Evolutionary conservation across 1,140 invertebrate genomes (phyloP).

Genomic region (Parapsyche elsis): DNA sequence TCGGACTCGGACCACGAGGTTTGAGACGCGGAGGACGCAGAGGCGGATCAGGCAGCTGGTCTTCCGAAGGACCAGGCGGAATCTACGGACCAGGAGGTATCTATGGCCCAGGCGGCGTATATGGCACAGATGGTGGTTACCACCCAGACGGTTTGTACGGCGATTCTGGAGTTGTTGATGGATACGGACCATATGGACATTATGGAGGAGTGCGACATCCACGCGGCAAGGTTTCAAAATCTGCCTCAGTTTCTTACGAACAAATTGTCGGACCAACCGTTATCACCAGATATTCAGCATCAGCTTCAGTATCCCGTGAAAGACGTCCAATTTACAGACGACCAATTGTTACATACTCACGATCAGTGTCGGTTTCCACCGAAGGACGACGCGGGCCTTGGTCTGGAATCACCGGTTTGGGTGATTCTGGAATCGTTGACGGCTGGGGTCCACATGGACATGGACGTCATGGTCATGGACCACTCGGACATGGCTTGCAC

Average conservation of each 20-base stretch:
- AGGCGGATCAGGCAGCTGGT: too few relatives aligned
- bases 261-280: neutral
- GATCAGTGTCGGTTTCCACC: constrained; percentile 38
- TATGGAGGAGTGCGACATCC: neutral
- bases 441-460: neutral
- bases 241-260: constrained; percentile 4
- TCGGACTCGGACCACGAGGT: too few relatives aligned
- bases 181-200: neutral
- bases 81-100: neutral
- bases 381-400: constrained; percentile 33
- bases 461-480: too few relatives aligned
- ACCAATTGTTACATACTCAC: neutral
- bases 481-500: too few relatives aligned
- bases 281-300: neutral
- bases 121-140: too few relatives aligned
- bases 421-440: constrained; percentile 6
- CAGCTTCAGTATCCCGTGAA: neutral
- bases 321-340: neutral
- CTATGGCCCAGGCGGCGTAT: neutral
- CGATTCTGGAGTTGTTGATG: neutral
- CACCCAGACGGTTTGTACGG: neutral
- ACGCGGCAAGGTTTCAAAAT: constrained; percentile 13
- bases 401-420: neutral
- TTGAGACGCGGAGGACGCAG: too few relatives aligned
- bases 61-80: neutral